phyloP scores from a whole-genome alignment of 2,113 vertebrate species.

The Fregetta grallaria region DNA sequence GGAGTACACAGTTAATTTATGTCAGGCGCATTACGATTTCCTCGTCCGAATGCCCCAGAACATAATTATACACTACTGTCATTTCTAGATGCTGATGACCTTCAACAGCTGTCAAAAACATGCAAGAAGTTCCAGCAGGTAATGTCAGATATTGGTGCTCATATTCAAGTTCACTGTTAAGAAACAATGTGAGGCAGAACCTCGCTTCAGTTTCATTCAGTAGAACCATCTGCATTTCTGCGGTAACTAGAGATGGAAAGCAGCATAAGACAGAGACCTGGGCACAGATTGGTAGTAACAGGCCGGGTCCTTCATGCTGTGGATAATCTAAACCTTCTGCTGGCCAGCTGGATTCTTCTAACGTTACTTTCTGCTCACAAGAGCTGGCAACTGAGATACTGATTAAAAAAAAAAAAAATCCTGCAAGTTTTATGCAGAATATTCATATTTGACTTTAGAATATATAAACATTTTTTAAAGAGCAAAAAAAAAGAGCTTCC shows the following conservation, averaged over 20 bases:
- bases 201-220: neutral
- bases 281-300: neutral
- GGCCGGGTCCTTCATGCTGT: neutral
- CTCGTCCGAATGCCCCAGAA: conserved; percentile 17
- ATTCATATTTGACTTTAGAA: neutral
- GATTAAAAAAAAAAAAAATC: neutral
- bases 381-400: neutral
- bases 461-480: neutral
- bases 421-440: neutral
- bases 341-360: neutral
- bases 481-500: neutral
- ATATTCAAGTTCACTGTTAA: neutral
- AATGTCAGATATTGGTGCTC: neutral
- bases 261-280: neutral
- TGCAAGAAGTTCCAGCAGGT: conserved; percentile 44
- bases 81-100: conserved; percentile 39
- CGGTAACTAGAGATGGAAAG: neutral
- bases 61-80: neutral
- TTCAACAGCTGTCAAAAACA: conserved; percentile 37
- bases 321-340: neutral
- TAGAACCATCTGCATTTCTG: neutral
- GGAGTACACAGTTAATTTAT: conserved; percentile 20
- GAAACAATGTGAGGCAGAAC: neutral
- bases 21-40: conserved; percentile 15
- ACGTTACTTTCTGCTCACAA: neutral